Evolutionary conservation across 2,113 vertebrate species (phyloP).

Genomic region (Bubalus kerabau): DNA sequence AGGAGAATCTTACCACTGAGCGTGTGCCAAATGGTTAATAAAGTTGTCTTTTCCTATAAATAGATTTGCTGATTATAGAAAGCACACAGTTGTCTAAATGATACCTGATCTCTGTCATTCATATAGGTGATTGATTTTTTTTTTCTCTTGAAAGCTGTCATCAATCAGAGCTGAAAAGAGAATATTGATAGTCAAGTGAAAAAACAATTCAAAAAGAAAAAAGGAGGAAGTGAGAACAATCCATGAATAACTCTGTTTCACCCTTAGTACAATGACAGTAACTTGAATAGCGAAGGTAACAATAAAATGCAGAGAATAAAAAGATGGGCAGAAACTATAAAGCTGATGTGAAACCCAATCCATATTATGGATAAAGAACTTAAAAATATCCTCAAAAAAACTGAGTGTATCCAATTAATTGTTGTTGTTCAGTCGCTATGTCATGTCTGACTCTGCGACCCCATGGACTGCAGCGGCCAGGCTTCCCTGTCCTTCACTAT

Average conservation of each 20-base stretch:
- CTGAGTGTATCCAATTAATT: neutral
- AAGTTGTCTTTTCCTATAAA: constrained; percentile 22
- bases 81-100: constrained; percentile 50
- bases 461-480: neutral
- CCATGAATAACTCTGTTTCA: constrained; percentile 41
- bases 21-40: constrained; percentile 44
- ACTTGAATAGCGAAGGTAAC: neutral
- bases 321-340: neutral
- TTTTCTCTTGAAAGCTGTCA: constrained; percentile 56
- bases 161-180: constrained; percentile 56
- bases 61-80: constrained; percentile 24
- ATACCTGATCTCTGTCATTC: constrained; percentile 51
- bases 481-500: neutral
- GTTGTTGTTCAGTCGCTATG: neutral
- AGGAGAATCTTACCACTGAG: constrained; percentile 2
- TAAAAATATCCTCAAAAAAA: neutral
- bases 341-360: neutral
- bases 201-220: constrained; percentile 50
- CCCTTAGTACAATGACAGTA: neutral
- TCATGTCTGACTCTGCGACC: neutral
- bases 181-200: constrained; percentile 67
- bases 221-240: constrained; percentile 65
- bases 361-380: neutral
- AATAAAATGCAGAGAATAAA: neutral
- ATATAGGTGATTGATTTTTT: constrained; percentile 56